These are phyloP conservation scores for Netelia virgata DNA, from an alignment of 2,888 invertebrate species.

Conservation along the genomic window DNA sequence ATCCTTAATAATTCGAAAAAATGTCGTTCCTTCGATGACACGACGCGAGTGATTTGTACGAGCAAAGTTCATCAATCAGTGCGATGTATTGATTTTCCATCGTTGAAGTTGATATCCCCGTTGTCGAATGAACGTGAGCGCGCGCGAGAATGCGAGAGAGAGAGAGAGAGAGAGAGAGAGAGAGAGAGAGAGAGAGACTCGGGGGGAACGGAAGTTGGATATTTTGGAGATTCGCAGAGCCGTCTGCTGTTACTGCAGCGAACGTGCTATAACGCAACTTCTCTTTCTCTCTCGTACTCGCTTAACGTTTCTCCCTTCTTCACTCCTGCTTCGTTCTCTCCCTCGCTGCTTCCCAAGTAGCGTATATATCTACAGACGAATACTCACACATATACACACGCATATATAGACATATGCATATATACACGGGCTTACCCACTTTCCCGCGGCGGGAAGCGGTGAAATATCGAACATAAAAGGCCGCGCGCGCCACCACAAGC, in stretches of 20 bases:
- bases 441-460: constrained; percentile 77
- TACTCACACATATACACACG: background rate
- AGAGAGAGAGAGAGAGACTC: background rate
- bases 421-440: constrained; percentile 56
- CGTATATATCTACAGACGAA: background rate
- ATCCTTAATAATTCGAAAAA: constrained; percentile 42
- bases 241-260: constrained; percentile 63
- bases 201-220: constrained; percentile 61
- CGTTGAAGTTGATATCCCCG: constrained; percentile 66
- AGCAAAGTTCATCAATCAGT: constrained; percentile 67
- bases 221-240: constrained; percentile 65
- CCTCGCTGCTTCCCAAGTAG: constrained; percentile 31
- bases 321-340: constrained; percentile 32
- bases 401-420: background rate
- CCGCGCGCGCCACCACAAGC: constrained; percentile 73
- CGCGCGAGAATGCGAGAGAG: constrained; percentile 9
- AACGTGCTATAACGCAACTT: constrained; percentile 54
- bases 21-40: constrained; percentile 5
- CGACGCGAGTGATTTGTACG: constrained; percentile 41
- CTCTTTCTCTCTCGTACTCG: constrained; percentile 24
- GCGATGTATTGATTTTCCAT: constrained; percentile 68
- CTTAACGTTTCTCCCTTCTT: constrained; percentile 10
- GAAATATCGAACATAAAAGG: constrained; percentile 80
- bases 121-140: constrained; percentile 35
- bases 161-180: constrained; percentile 20